A percentile compares a stretch with the other conserved stretches of the same genome.
These are phyloP conservation scores for Andrena bicolor DNA, from an alignment of 2,888 invertebrate genomes.

Conservation along the genomic window DNA sequence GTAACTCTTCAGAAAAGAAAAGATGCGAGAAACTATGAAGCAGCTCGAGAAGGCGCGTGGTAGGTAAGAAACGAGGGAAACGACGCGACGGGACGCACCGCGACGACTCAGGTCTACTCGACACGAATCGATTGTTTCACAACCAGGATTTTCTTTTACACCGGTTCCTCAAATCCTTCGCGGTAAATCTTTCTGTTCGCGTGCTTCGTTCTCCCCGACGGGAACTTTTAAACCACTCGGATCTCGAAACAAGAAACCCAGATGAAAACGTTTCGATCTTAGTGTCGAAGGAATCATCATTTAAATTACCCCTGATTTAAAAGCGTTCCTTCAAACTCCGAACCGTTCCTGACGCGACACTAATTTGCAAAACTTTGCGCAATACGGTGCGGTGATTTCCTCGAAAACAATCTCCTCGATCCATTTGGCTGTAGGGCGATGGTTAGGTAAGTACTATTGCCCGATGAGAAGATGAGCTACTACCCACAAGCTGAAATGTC, in stretches of 20 bases:
- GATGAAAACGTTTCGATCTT: constrained; percentile 24
- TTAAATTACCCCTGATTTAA: constrained; percentile 28
- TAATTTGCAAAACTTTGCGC: constrained; percentile 6
- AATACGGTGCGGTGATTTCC: not conserved
- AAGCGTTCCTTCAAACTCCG: not conserved
- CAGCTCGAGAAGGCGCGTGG: not conserved
- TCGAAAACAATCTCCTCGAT: constrained; percentile 2
- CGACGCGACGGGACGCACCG: not conserved
- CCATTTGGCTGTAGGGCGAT: not conserved
- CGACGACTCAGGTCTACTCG: not conserved
- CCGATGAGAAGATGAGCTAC: too few relatives aligned
- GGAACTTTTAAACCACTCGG: not conserved
- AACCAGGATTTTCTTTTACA: not conserved
- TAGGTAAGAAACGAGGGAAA: not conserved
- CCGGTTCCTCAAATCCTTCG: not conserved
- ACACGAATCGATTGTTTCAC: constrained; percentile 25
- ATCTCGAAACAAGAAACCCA: not conserved
- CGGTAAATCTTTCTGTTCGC: constrained; percentile 23
- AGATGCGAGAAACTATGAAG: not conserved
- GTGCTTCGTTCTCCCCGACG: not conserved
- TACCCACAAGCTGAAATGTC: too few relatives aligned
- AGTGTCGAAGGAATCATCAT: constrained; percentile 23
- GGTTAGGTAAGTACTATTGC: too few relatives aligned
- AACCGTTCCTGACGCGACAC: not conserved
- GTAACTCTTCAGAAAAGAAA: not conserved